phyloP scores from a whole-genome alignment of 2,113 vertebrate species.

The Eretmochelys imbricata region DNA sequence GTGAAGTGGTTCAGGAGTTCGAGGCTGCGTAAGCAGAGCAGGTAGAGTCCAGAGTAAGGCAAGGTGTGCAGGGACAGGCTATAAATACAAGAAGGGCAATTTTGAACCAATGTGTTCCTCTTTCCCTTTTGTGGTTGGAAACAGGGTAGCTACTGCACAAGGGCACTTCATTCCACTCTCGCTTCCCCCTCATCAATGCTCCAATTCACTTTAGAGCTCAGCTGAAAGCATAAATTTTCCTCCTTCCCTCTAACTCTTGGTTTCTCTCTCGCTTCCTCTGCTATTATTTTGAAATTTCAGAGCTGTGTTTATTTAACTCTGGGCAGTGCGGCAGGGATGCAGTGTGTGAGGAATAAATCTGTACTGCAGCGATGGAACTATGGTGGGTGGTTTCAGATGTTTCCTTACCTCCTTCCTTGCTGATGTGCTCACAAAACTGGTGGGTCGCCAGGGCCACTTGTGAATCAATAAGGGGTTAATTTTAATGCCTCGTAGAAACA shows the following conservation, averaged over 20 bases:
- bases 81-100: slow-evolving; percentile 1
- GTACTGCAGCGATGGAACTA: fast-evolving
- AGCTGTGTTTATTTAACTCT: not conserved
- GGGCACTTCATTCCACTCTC: not conserved
- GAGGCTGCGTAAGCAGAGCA: fast-evolving
- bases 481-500: fast-evolving
- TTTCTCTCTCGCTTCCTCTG: not conserved
- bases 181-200: slow-evolving; percentile 21
- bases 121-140: slow-evolving; percentile 18
- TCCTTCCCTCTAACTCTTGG: not conserved
- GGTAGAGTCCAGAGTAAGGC: not conserved
- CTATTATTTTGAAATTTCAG: not conserved
- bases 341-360: not conserved
- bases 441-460: not conserved
- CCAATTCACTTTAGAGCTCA: not conserved
- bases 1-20: not conserved
- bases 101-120: slow-evolving; percentile 23
- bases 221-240: not conserved
- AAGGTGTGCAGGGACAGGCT: not conserved
- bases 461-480: not conserved
- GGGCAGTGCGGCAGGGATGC: not conserved
- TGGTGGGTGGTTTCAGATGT: not conserved
- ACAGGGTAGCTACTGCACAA: not conserved
- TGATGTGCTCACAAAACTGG: not conserved
- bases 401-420: not conserved